Evolutionary conservation across 2,888 invertebrate species (phyloP).

Genomic region (Xestia ashworthii): DNA sequence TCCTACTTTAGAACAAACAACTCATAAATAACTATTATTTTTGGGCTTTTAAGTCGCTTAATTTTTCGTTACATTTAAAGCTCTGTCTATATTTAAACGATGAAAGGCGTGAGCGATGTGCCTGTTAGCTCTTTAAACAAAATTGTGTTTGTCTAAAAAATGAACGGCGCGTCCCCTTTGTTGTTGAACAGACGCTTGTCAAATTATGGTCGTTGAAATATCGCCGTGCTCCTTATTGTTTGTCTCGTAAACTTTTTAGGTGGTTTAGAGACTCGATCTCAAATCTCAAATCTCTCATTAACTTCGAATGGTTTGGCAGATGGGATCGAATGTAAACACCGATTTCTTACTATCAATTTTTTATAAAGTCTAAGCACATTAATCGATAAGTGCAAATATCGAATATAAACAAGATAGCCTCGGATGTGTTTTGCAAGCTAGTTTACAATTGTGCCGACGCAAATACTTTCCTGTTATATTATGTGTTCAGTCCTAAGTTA

Average conservation of each 20-base stretch:
- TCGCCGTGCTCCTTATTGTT: conserved; percentile 29
- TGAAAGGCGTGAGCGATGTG: conserved; percentile 39
- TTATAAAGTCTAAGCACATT: too few relatives aligned
- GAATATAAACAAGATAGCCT: too few relatives aligned
- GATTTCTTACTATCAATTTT: too few relatives aligned
- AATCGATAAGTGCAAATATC: too few relatives aligned
- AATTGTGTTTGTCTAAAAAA: conserved; percentile 49
- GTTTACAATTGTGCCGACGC: too few relatives aligned
- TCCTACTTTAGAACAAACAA: conserved; percentile 33
- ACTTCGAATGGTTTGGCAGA: conserved; percentile 2
- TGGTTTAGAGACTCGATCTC: not conserved
- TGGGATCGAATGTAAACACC: conserved; percentile 6
- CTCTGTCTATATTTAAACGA: conserved; percentile 16
- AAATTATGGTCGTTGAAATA: conserved; percentile 51
- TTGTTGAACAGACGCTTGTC: conserved; percentile 39
- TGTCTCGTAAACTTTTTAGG: conserved; percentile 22
- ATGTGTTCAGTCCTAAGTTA: too few relatives aligned
- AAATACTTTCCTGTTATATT: too few relatives aligned
- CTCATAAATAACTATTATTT: conserved; percentile 40
- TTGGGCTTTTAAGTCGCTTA: conserved; percentile 14
- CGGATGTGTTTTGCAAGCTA: too few relatives aligned
- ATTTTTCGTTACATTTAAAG: conserved; percentile 26
- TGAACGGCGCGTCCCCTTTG: conserved; percentile 29
- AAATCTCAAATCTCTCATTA: conserved; percentile 3
- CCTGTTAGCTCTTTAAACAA: conserved; percentile 44